phyloP scores from a whole-genome alignment of 2,888 invertebrate species.

The Gnatocerus cornutus region DNA sequence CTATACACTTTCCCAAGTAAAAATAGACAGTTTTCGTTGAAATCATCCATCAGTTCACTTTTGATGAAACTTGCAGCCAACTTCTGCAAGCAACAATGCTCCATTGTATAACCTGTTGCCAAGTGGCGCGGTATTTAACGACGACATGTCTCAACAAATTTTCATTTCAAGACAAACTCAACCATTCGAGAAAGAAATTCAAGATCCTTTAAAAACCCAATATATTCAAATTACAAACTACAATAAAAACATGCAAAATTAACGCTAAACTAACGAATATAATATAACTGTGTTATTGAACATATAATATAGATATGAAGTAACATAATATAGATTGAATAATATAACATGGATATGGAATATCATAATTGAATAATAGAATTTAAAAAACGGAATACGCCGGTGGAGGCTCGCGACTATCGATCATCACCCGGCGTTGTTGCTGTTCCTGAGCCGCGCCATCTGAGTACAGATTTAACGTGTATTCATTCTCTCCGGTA shows the following conservation, averaged over 20 bases:
- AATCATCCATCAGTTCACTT: conserved; percentile 5
- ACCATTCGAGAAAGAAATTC: no score
- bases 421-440: background rate
- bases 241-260: no score
- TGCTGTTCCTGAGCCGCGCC: background rate
- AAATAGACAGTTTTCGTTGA: conserved; percentile 13
- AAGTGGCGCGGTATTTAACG: background rate
- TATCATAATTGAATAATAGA: no score
- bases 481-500: conserved; percentile 15
- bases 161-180: no score
- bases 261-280: no score
- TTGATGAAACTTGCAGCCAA: background rate
- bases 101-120: conserved; percentile 29
- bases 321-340: no score
- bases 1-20: conserved; percentile 27
- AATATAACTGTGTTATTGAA: no score
- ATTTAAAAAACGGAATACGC: conserved; percentile 20
- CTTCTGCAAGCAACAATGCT: conserved; percentile 36
- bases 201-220: no score
- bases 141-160: no score
- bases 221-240: no score
- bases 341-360: no score
- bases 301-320: no score
- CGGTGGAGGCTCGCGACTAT: conserved; percentile 8
- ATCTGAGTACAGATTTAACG: conserved; percentile 21